Evolutionary conservation across 2,797 vertebrate species (phyloP).

Genomic region (Pipistrellus kuhlii): DNA sequence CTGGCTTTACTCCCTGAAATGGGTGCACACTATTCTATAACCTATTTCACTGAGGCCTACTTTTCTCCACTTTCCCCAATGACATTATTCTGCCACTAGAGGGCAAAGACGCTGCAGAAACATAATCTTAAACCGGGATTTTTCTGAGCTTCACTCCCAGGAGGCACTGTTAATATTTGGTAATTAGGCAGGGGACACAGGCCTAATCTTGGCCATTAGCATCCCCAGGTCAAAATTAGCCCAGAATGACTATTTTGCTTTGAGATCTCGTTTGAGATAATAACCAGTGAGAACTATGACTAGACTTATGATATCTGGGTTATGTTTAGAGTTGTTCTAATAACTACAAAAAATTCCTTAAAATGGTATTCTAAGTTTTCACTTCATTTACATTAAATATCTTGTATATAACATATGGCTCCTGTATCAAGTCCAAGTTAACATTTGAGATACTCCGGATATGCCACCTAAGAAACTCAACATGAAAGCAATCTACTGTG

Average conservation of each 20-base stretch:
- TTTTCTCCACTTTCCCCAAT: background rate
- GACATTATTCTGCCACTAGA: constrained; percentile 65
- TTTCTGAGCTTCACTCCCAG: background rate
- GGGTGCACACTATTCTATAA: too few relatives aligned
- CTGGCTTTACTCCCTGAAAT: background rate
- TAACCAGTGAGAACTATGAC: background rate
- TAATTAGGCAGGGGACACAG: background rate
- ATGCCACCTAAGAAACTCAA: background rate
- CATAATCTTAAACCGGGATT: background rate
- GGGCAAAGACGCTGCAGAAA: constrained; percentile 48
- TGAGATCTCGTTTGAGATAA: background rate
- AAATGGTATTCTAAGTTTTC: background rate
- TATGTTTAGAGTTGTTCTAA: background rate
- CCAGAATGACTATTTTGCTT: background rate
- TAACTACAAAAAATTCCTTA: background rate
- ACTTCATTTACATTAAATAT: background rate
- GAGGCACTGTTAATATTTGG: background rate
- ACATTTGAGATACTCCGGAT: background rate
- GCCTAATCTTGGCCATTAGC: background rate
- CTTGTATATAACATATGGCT: background rate
- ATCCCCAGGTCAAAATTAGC: background rate
- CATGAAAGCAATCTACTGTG: background rate
- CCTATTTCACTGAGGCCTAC: background rate
- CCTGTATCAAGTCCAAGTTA: background rate
- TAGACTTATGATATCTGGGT: background rate